A percentile compares a stretch with the other conserved stretches of the same genome.
These are phyloP conservation scores for Nyctibius grandis DNA, from an alignment of 2,797 vertebrate genomes.

Conservation along the genomic window DNA sequence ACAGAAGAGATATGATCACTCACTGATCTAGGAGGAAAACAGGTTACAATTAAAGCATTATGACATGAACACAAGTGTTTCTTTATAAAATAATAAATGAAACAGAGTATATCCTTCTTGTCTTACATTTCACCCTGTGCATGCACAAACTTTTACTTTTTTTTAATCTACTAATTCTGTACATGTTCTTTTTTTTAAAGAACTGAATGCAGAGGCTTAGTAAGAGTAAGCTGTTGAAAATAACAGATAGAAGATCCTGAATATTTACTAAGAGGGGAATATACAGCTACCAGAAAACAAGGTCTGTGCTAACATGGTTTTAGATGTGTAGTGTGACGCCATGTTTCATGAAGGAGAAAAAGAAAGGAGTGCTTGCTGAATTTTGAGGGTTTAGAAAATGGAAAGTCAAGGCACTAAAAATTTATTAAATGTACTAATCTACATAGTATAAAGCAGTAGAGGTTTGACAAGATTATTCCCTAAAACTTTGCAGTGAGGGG, in stretches of 20 bases:
- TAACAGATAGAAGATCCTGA: not conserved
- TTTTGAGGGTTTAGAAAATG: not conserved
- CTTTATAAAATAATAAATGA: not conserved
- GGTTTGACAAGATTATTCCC: not conserved
- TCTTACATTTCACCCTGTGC: not conserved
- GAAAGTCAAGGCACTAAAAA: not conserved
- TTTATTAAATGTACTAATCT: not conserved
- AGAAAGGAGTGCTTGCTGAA: not conserved
- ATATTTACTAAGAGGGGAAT: not conserved
- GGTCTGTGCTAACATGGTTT: not conserved
- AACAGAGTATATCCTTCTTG: not conserved
- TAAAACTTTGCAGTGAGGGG: not conserved
- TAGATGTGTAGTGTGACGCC: not conserved
- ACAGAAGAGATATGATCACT: not conserved
- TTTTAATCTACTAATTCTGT: not conserved
- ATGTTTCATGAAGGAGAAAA: not conserved
- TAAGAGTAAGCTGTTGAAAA: not conserved
- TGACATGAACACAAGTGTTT: not conserved
- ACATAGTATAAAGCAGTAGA: not conserved
- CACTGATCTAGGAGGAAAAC: not conserved
- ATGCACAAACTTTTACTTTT: not conserved
- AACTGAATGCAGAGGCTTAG: not conserved
- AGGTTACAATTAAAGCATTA: not conserved
- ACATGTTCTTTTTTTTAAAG: not conserved
- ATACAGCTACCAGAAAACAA: not conserved